Evolutionary conservation across 2,113 vertebrate genomes (phyloP), one percentile per base, ranked within the genome.

Genomic region (Connochaetes taurinus): DNA sequence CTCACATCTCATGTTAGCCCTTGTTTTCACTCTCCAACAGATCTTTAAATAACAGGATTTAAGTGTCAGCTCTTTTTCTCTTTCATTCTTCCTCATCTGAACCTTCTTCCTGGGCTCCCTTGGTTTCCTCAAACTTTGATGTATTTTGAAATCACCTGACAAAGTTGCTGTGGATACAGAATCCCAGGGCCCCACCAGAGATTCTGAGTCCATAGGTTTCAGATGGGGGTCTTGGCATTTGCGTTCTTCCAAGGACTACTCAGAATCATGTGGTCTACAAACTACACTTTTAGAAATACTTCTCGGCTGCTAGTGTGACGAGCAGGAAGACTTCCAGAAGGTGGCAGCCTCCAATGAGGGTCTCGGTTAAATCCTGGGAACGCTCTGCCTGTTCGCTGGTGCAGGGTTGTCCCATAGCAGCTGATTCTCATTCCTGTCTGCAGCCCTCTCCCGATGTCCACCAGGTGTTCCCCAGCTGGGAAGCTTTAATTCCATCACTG

Each of bases 381-480:
- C 23, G 23, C 2, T 43, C 64, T 17, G 6, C 4, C 0, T 36
- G 14, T 58, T 4, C 9, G 0, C 53, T 11, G 2, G 31, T 8
- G 6, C 21, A 29, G 47, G 25, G 9, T 13, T 8, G 4, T 6
- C 31, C 1, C 36, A 0, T 25, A 15, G 27, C 9, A 12, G 23
- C 9, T 15, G 13, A 36, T 45, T 85, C 25, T 50, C 76, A 71
- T 15, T 17, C 11, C 43, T 4, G 14, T 29, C 15, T 4, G 13
- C 3, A 4, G 13, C 62, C 27, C 14, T 2, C 33, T n/a, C 60
- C 58, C 23, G 27, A 0, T 1, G 16, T 11, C 50, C 4, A 5
- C 17, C 67, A n/a, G 27, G 33, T 12, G 1, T 27, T 33, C 23
- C 86, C 57, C 25, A 82, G 60, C 47, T 91, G 45, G 25, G 50